phyloP scores from a whole-genome alignment of 2,888 invertebrate species.

The Thalpophila matura region DNA sequence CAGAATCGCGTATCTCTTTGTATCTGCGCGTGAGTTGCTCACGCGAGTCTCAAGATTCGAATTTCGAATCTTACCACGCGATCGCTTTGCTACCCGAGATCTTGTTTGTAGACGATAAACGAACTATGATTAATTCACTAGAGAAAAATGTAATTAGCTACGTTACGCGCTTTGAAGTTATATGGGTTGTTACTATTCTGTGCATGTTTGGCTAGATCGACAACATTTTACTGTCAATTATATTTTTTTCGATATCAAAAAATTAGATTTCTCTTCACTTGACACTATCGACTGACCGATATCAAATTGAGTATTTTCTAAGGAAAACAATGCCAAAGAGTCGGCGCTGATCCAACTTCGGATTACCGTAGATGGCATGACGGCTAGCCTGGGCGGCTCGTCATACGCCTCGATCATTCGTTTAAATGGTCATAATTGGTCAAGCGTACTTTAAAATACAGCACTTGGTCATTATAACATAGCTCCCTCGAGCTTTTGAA shows the following conservation, averaged over 20 bases:
- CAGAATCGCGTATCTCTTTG: slow-evolving; percentile 81
- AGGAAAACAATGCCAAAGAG: slow-evolving; percentile 82
- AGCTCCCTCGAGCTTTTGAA: slow-evolving; percentile 66
- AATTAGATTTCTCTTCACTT: slow-evolving; percentile 50
- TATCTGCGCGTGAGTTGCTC: slow-evolving; percentile 73
- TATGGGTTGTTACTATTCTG: slow-evolving; percentile 7
- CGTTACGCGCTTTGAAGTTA: slow-evolving; percentile 1
- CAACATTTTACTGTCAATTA: slow-evolving; percentile 38
- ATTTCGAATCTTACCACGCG: slow-evolving; percentile 75
- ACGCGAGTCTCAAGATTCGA: slow-evolving; percentile 74
- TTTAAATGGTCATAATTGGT: slow-evolving; percentile 89
- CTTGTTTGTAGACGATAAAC: slow-evolving; percentile 70
- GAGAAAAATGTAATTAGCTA: slow-evolving; percentile 51
- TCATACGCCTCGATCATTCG: slow-evolving; percentile 81
- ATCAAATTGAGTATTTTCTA: slow-evolving; percentile 78
- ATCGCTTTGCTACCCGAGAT: slow-evolving; percentile 73
- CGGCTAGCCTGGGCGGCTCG: slow-evolving; percentile 75
- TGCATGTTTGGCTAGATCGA: not conserved
- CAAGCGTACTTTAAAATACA: slow-evolving; percentile 78
- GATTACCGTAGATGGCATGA: slow-evolving; percentile 87
- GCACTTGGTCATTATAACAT: slow-evolving; percentile 80
- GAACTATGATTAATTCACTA: slow-evolving; percentile 77
- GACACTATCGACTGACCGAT: slow-evolving; percentile 63
- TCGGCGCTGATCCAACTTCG: slow-evolving; percentile 80
- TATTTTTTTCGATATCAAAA: slow-evolving; percentile 44